Conservation (phyloP, 2,888 invertebrate species). For the Nomada flava region DNA sequence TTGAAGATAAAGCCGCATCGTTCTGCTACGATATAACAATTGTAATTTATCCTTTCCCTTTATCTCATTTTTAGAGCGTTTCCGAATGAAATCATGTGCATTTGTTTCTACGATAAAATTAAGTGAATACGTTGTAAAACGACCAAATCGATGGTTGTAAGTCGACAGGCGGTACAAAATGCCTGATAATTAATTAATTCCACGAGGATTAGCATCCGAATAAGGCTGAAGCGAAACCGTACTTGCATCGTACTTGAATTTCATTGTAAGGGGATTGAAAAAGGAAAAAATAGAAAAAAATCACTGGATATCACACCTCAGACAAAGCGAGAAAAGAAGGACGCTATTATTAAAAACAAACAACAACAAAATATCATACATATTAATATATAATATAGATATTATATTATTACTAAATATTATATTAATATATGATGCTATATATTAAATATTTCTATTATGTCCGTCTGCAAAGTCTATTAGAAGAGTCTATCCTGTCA, state of each 20-base stretch:
- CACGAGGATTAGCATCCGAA: constrained; percentile 46
- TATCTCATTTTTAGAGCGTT: background rate
- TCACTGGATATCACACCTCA: constrained; percentile 54
- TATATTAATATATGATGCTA: constrained; percentile 77
- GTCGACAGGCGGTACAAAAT: constrained; percentile 40
- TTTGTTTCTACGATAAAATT: constrained; percentile 23
- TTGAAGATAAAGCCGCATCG: background rate
- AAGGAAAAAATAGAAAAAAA: constrained; percentile 3
- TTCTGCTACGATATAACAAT: background rate
- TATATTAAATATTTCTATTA: constrained; percentile 83
- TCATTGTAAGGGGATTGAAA: constrained; percentile 3
- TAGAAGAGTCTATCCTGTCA: constrained; percentile 82
- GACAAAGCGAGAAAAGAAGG: constrained; percentile 50
- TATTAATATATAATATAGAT: constrained; percentile 75
- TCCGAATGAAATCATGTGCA: constrained; percentile 6
- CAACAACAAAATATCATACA: constrained; percentile 74
- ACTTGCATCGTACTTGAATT: constrained; percentile 19
- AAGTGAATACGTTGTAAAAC: constrained; percentile 15
- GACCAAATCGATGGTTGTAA: constrained; percentile 23
- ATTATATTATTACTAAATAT: constrained; percentile 78
- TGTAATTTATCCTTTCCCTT: background rate
- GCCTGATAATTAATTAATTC: constrained; percentile 36
- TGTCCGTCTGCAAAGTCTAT: constrained; percentile 84
- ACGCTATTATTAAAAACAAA: constrained; percentile 69
- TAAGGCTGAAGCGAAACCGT: constrained; percentile 63